phyloP scores from a whole-genome alignment of 1,140 invertebrate genomes.

The Nephotettix cincticeps region DNA sequence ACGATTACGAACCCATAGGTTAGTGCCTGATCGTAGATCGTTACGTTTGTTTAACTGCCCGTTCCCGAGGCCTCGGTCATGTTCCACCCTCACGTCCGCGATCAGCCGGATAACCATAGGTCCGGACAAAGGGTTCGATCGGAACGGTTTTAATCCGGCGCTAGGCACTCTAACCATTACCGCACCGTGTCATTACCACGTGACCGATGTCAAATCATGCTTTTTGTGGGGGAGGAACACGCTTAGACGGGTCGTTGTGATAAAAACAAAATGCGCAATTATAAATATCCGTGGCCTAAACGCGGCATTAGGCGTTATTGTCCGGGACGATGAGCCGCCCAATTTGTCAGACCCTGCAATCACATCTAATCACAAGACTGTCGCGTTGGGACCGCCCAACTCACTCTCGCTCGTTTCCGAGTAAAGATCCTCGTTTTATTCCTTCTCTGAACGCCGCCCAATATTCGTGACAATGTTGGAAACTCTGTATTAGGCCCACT shows the following conservation, averaged over 20 bases:
- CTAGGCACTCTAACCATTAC: background rate
- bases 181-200: background rate
- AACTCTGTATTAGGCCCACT: background rate
- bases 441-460: background rate
- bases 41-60: too few species aligned
- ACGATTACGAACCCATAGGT: too few species aligned
- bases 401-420: slow-evolving; percentile 1
- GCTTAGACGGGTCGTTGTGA: slow-evolving; percentile 1
- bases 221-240: slow-evolving; percentile 18
- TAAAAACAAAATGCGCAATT: slow-evolving; percentile 22
- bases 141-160: slow-evolving; percentile 16
- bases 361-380: background rate
- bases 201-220: background rate
- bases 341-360: slow-evolving; percentile 20
- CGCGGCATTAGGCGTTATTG: slow-evolving; percentile 9
- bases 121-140: background rate
- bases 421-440: slow-evolving; percentile 1
- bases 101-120: background rate
- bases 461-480: slow-evolving; percentile 12
- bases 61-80: too few species aligned
- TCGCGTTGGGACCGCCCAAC: background rate
- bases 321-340: slow-evolving; percentile 1
- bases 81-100: background rate
- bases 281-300: slow-evolving; percentile 17
- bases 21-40: too few species aligned